A percentile compares a stretch with the other conserved stretches of the same genome.
Evolutionary conservation across 2,113 vertebrate genomes (phyloP).

Genomic region (Potamarius usumacintae): DNA sequence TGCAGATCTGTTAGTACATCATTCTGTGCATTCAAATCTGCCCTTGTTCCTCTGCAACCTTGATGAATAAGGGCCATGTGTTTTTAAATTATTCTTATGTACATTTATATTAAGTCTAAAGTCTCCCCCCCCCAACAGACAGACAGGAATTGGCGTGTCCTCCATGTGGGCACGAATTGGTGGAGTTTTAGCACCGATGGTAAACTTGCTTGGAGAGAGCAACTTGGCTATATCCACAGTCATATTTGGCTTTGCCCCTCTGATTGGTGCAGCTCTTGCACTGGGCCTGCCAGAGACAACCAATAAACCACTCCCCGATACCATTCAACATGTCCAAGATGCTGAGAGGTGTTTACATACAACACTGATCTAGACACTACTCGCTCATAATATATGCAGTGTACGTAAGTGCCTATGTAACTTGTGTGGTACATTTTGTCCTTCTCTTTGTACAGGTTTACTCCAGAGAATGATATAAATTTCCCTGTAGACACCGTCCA

Average conservation of each 20-base stretch:
- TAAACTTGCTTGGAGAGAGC: conserved; percentile 70
- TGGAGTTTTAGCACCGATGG: conserved; percentile 74
- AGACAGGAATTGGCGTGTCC: conserved; percentile 79
- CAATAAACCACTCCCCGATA: conserved; percentile 73
- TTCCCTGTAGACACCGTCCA: conserved; percentile 44
- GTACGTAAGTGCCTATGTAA: background rate
- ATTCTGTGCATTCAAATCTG: background rate
- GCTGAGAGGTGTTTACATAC: conserved; percentile 60
- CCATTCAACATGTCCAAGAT: conserved; percentile 73
- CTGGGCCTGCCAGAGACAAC: conserved; percentile 78
- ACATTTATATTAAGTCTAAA: background rate
- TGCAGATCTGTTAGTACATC: background rate
- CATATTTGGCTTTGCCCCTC: conserved; percentile 69
- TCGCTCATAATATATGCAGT: background rate
- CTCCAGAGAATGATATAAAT: conserved; percentile 34
- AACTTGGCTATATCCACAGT: conserved; percentile 63
- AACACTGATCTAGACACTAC: background rate
- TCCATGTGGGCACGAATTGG: conserved; percentile 76
- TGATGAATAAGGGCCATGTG: background rate
- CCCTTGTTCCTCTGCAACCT: background rate
- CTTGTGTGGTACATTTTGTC: background rate
- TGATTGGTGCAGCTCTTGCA: conserved; percentile 71
- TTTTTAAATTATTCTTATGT: background rate
- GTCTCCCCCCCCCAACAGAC: conserved; percentile 60
- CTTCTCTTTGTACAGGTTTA: conserved; percentile 51